These are phyloP conservation scores for Leptarthrus brevirostris DNA, from an alignment of 2,888 invertebrate genomes.

Conservation along the genomic window DNA sequence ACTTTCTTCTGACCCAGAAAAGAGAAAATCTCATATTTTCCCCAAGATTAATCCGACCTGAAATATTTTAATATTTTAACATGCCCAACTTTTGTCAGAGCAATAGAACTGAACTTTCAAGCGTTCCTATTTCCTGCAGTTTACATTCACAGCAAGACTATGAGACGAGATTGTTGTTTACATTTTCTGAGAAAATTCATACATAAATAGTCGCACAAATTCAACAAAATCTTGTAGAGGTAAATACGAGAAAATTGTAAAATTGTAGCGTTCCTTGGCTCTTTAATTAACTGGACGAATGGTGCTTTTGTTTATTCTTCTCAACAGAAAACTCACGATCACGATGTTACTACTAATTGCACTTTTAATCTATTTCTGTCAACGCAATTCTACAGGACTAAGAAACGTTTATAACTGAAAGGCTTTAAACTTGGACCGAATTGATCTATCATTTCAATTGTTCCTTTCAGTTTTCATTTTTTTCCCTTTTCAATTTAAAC, in stretches of 20 bases:
- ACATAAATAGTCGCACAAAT: constrained; percentile 8
- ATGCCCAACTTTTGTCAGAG: too few relatives aligned
- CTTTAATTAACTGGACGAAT: constrained; percentile 22
- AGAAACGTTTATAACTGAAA: constrained; percentile 12
- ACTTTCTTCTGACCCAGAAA: constrained; percentile 16
- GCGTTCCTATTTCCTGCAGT: too few relatives aligned
- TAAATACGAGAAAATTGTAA: constrained; percentile 1
- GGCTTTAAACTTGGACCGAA: too few relatives aligned
- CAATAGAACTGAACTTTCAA: too few relatives aligned
- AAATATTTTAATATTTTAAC: constrained; percentile 33
- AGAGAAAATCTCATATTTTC: constrained; percentile 34
- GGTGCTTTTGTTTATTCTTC: background rate
- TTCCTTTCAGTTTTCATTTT: too few relatives aligned
- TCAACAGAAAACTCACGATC: background rate
- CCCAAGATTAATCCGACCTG: constrained; percentile 11
- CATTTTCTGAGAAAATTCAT: constrained; percentile 17
- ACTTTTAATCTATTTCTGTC: constrained; percentile 31
- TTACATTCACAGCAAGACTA: too few relatives aligned
- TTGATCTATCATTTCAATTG: too few relatives aligned
- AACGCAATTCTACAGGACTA: constrained; percentile 18
- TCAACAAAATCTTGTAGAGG: background rate
- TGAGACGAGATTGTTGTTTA: constrained; percentile 25
- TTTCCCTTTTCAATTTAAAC: too few relatives aligned
- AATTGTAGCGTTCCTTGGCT: background rate
- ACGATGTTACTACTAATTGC: constrained; percentile 15